These are phyloP conservation scores for Eurytoma adleriae DNA, from an alignment of 2,888 invertebrate species.

Conservation along the genomic window DNA sequence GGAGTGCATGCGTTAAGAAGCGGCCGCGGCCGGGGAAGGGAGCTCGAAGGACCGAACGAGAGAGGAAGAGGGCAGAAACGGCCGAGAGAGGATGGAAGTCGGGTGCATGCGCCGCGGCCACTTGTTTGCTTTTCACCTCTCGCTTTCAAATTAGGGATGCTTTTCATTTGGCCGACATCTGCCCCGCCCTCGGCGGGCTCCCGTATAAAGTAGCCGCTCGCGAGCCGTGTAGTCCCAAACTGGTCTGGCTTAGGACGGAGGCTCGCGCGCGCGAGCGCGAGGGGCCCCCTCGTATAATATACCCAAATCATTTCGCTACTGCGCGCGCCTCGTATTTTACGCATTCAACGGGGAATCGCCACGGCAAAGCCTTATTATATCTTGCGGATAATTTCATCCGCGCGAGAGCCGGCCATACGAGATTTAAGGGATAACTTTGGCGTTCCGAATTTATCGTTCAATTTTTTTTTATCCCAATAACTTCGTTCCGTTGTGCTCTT, in stretches of 20 bases:
- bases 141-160: constrained; percentile 75
- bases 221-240: constrained; percentile 60
- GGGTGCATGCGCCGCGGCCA: constrained; percentile 63
- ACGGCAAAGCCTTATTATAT: constrained; percentile 25
- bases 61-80: constrained; percentile 30
- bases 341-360: constrained; percentile 24
- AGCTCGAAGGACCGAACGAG: constrained; percentile 25
- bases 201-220: constrained; percentile 65
- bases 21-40: constrained; percentile 18
- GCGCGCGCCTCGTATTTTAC: constrained; percentile 44
- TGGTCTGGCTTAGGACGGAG: constrained; percentile 59
- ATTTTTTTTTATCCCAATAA: not conserved
- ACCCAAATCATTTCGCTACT: constrained; percentile 45
- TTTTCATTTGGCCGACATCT: constrained; percentile 74
- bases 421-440: constrained; percentile 9
- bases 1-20: constrained; percentile 46
- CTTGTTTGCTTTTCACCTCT: constrained; percentile 73
- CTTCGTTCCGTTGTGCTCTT: not conserved
- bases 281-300: constrained; percentile 10
- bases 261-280: no score
- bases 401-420: not conserved
- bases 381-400: constrained; percentile 32
- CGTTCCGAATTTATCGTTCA: constrained; percentile 16
- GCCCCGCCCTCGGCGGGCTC: constrained; percentile 73
- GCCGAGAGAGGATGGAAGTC: constrained; percentile 60